These are phyloP conservation scores for Bimastos eiseni DNA, from an alignment of 2,888 invertebrate genomes.

Conservation along the genomic window DNA sequence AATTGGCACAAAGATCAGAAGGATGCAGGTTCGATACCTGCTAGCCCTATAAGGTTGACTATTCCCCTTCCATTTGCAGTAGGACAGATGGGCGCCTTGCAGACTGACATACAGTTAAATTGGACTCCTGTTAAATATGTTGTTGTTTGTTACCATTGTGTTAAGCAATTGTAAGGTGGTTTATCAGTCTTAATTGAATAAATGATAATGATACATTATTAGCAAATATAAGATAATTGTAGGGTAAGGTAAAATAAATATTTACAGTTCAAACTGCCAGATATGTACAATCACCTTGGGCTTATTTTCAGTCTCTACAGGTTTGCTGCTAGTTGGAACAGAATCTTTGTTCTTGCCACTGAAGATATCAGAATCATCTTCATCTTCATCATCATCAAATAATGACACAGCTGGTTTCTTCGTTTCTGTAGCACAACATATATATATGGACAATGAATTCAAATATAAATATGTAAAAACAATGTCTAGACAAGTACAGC, in stretches of 20 bases:
- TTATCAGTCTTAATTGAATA: too few species aligned
- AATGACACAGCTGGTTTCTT: not conserved
- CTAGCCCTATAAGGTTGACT: too few species aligned
- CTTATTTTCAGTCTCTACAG: not conserved
- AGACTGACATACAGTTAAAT: too few species aligned
- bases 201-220: too few species aligned
- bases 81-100: too few species aligned
- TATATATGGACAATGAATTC: not conserved
- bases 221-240: not conserved
- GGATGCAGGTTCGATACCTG: too few species aligned
- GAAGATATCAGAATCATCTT: conserved; percentile 16
- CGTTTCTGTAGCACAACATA: not conserved
- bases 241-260: not conserved
- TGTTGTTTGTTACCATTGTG: too few species aligned
- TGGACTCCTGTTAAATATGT: too few species aligned
- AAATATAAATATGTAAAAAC: not conserved
- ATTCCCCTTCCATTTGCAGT: too few species aligned
- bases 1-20: too few species aligned
- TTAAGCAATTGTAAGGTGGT: too few species aligned
- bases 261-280: not conserved
- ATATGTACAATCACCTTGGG: not conserved
- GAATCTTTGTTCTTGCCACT: not conserved
- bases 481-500: too few species aligned
- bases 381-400: not conserved
- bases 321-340: not conserved